Evolutionary conservation across 2,113 vertebrate genomes (phyloP).

Genomic region (Monopterus albus): DNA sequence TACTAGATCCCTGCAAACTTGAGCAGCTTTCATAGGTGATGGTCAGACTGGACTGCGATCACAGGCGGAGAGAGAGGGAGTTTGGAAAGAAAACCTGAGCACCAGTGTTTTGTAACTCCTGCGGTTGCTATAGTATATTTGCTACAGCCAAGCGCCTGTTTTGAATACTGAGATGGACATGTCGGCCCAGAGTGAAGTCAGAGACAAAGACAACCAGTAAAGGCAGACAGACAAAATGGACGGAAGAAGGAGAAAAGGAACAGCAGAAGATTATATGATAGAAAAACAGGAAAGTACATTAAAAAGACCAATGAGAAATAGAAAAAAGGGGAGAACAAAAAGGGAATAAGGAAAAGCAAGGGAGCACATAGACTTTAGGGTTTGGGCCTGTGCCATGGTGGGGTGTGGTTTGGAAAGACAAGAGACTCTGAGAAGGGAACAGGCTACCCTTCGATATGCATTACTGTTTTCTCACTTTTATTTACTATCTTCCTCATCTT

Average conservation of each 20-base stretch:
- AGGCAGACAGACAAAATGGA: slow-evolving; percentile 37
- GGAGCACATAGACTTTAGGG: slow-evolving; percentile 65
- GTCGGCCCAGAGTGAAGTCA: slow-evolving; percentile 39
- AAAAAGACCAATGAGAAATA: slow-evolving; percentile 29
- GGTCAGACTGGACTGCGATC: slow-evolving; percentile 36
- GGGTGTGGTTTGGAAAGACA: slow-evolving; percentile 78
- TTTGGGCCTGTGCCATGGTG: slow-evolving; percentile 69
- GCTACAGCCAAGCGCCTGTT: slow-evolving; percentile 46
- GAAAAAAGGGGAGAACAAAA: slow-evolving; percentile 35
- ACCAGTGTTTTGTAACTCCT: slow-evolving; percentile 45
- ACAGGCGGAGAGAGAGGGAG: not conserved
- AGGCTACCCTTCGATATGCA: slow-evolving; percentile 66
- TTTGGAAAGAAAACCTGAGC: slow-evolving; percentile 40
- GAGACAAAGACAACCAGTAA: slow-evolving; percentile 41
- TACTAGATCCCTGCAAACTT: slow-evolving; percentile 30
- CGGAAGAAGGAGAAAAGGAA: slow-evolving; percentile 19
- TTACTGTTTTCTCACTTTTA: slow-evolving; percentile 59
- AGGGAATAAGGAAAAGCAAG: slow-evolving; percentile 56
- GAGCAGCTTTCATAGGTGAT: slow-evolving; percentile 55
- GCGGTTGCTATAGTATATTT: slow-evolving; percentile 61
- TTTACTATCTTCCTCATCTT: slow-evolving; percentile 23
- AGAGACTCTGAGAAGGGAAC: slow-evolving; percentile 60
- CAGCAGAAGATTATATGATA: slow-evolving; percentile 32
- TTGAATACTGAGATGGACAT: slow-evolving; percentile 63
- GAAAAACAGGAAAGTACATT: slow-evolving; percentile 21